phyloP scores from a whole-genome alignment of 2,797 vertebrate genomes.

The Glyptemys insculpta region DNA sequence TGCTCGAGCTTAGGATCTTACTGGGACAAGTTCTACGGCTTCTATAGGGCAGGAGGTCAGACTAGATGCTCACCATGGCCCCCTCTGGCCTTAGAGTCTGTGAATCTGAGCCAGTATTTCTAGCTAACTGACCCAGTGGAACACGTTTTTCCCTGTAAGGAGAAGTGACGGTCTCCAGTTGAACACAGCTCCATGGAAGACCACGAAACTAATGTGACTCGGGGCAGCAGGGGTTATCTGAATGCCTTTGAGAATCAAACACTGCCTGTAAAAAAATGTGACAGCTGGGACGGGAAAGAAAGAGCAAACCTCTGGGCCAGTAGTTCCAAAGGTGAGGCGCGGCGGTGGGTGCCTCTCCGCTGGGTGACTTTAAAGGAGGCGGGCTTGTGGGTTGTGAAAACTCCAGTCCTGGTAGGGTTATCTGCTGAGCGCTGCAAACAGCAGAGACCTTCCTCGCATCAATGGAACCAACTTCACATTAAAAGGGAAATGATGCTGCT shows the following conservation, averaged over 20 bases:
- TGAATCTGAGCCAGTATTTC: accelerated
- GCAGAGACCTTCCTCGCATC: not conserved
- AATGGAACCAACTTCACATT: not conserved
- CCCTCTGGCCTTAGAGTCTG: not conserved
- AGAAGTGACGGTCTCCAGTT: not conserved
- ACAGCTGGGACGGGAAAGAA: not conserved
- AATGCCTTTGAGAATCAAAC: not conserved
- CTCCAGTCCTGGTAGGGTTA: not conserved
- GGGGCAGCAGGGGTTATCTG: not conserved
- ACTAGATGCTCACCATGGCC: not conserved
- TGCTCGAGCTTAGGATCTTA: accelerated
- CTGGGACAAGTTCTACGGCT: not conserved
- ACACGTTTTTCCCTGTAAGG: accelerated
- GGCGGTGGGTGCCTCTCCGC: not conserved
- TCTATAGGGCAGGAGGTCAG: not conserved
- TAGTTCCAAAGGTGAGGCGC: not conserved
- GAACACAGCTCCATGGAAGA: not conserved
- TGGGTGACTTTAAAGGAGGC: not conserved
- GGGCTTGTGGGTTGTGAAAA: not conserved
- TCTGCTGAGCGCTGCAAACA: not conserved
- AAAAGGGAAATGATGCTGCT: not conserved
- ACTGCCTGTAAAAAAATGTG: accelerated
- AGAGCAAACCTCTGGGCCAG: not conserved
- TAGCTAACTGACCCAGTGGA: not conserved
- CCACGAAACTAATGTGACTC: not conserved